Conservation (phyloP, 1,140 invertebrate species). For the Araneus ventricosus region DNA sequence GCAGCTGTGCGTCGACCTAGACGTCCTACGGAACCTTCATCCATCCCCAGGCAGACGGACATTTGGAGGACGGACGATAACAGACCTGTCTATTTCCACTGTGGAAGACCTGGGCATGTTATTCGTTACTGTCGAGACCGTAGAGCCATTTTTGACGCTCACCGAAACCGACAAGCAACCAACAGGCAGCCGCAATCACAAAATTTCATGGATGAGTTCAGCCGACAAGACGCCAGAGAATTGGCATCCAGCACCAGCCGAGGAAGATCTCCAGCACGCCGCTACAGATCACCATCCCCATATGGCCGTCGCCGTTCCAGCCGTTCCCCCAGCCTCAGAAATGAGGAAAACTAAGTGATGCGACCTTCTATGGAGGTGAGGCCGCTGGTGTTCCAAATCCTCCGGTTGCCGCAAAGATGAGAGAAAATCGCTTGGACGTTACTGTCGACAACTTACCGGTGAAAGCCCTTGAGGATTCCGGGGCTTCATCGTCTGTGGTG, state of each 20-base stretch:
- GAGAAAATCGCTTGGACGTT: not conserved
- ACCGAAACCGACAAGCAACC: not conserved
- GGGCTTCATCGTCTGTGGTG: too few relatives aligned
- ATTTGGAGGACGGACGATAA: not conserved
- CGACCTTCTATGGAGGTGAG: not conserved
- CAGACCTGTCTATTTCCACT: not conserved
- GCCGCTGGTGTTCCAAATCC: not conserved
- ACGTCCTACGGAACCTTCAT: not conserved
- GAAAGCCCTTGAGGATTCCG: too few relatives aligned
- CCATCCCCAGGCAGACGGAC: not conserved
- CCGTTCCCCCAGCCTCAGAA: too few relatives aligned
- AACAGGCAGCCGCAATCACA: not conserved
- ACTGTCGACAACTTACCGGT: not conserved
- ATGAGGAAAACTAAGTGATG: not conserved
- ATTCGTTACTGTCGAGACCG: not conserved
- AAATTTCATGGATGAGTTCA: not conserved
- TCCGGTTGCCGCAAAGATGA: not conserved
- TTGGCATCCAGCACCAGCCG: not conserved
- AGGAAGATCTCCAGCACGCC: not conserved
- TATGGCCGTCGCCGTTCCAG: not conserved
- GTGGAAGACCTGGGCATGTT: constrained; percentile 8
- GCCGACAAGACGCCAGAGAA: too few relatives aligned
- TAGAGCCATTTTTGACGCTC: not conserved
- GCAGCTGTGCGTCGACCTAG: not conserved
- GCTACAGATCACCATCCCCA: not conserved